Percentiles rank a stretch among this genome's conserved stretches.
phyloP scores from a whole-genome alignment of 2,797 vertebrate genomes.

The Merluccius polli region DNA sequence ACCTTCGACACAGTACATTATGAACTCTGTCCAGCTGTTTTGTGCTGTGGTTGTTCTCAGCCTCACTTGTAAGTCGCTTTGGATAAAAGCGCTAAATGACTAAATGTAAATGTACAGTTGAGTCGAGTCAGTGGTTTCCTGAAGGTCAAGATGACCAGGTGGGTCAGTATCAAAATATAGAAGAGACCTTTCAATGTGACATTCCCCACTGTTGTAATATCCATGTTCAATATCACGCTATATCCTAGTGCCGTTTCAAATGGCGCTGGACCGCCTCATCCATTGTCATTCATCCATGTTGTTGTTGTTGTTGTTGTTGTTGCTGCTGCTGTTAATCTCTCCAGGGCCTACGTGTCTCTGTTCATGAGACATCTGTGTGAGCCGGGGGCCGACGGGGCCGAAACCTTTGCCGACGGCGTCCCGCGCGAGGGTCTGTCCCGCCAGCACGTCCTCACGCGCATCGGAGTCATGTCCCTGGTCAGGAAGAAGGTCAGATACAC shows the following conservation, averaged over 20 bases:
- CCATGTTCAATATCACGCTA: no score
- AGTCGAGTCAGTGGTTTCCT: neutral
- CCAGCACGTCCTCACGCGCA: constrained; percentile 95
- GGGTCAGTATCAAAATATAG: no score
- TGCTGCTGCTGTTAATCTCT: neutral
- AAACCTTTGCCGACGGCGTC: constrained; percentile 95
- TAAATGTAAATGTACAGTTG: neutral
- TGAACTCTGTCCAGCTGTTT: neutral
- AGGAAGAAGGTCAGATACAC: constrained; percentile 87
- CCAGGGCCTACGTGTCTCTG: constrained; percentile 94
- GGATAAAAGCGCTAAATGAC: no score
- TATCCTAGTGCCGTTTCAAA: neutral
- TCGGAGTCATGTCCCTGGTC: constrained; percentile 98
- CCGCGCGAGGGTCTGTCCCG: constrained; percentile 94
- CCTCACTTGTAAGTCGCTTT: neutral
- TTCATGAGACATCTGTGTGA: constrained; percentile 98
- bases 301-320: neutral
- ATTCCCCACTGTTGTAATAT: neutral
- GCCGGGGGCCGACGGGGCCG: constrained; percentile 91
- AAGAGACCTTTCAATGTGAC: no score
- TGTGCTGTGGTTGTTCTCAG: neutral
- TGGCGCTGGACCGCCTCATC: neutral
- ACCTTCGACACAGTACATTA: neutral
- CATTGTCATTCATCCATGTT: neutral
- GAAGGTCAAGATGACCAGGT: no score